Base-by-base conservation (phyloP, 2,797 vertebrate species). In the Pangasius krempfi region DNA sequence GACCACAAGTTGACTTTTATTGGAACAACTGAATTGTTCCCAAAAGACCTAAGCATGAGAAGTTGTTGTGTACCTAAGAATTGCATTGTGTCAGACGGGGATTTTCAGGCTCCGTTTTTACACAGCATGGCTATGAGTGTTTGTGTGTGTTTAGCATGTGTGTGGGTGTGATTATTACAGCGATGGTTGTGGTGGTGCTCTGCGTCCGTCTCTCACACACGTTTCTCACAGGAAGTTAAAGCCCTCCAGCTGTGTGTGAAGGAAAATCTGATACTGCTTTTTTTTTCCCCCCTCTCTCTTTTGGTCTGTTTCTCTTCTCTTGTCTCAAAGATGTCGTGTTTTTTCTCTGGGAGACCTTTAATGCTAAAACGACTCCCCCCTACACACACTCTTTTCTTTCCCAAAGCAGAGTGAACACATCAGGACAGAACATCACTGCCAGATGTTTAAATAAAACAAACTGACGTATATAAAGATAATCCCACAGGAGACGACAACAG, bases 381-480 rank as follows among this genome's bases (percentile, higher is more conserved):
- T 52, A 0, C 25, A 7, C 86, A 93, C 93, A 92, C 54, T 78
- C 60, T 62, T 88, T 92, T 92, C 87, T 70, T 82, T 89, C 89
- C 87, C 83, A 92, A 93, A 93, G 88, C 90, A 89, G 72, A 18
- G 84, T 68, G 62, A 68, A 70, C 83, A 64, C 80, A 83, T 70
- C 75, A 75, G 89, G 62, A 81, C 91, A 83, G 84, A 91, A 91
- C 60, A 95, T 94, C 92, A 89, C 88, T 95, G 90, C 95, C 96
- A 97, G 96, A 96, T 97, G 96, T 96, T 94, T 92, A 91, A 93
- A 90, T 93, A 89, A 95, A 95, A 95, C 94, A 93, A 84, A 90
- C 86, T 86, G 78, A 60, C 14, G 87, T 92, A 92, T 92, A 93
- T 93, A 92, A 93, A 93, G 93, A 94, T 94, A 93, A 87, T 90